These are phyloP conservation scores for Sciurus vulgaris DNA, from an alignment of 2,797 vertebrate genomes.

Conservation along the genomic window DNA sequence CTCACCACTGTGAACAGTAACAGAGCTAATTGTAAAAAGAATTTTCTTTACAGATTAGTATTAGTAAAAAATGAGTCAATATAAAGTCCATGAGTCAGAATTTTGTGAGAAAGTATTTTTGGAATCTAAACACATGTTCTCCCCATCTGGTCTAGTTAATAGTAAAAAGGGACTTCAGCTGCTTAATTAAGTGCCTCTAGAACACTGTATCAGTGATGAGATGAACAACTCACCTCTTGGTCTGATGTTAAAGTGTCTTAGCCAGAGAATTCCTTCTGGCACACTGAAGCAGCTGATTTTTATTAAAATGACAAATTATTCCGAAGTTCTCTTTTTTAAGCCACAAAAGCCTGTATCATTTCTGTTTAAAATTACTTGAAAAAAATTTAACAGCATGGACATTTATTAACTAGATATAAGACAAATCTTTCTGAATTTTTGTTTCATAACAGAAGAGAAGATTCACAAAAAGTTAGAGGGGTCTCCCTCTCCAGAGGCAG, in stretches of 20 bases:
- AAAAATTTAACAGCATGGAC: neutral
- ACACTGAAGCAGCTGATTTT: neutral
- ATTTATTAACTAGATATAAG: constrained; percentile 35
- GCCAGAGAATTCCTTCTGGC: neutral
- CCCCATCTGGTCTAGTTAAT: neutral
- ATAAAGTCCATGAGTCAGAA: neutral
- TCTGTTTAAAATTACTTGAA: constrained; percentile 25
- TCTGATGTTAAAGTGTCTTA: neutral
- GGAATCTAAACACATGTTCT: constrained; percentile 23
- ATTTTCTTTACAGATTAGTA: neutral
- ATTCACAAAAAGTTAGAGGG: constrained; percentile 96
- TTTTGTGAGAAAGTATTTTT: constrained; percentile 52
- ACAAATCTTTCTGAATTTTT: constrained; percentile 80
- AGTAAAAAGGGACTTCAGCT: neutral
- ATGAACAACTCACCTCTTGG: too few species aligned
- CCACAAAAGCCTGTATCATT: neutral
- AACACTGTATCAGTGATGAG: neutral
- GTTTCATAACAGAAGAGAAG: constrained; percentile 94
- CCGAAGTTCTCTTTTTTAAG: neutral
- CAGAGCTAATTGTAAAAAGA: neutral
- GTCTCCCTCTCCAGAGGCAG: constrained; percentile 95
- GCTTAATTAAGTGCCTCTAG: neutral
- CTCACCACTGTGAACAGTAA: neutral
- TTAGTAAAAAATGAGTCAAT: neutral
- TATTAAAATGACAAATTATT: neutral